phyloP scores from a whole-genome alignment of 2,888 invertebrate genomes.

The Ethmia dodecea region DNA sequence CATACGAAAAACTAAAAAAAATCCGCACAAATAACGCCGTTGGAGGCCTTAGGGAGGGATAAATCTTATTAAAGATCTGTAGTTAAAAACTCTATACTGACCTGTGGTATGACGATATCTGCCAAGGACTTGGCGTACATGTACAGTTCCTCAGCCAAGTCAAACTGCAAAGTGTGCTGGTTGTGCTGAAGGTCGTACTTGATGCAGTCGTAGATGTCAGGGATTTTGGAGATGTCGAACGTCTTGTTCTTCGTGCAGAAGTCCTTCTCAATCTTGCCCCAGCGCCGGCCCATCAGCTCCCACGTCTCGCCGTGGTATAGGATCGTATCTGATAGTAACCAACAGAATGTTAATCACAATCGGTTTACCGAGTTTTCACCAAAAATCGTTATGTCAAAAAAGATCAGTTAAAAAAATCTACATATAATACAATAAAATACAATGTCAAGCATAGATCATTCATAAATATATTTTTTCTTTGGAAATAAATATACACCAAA shows the following conservation, averaged over 20 bases:
- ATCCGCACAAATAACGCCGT: no score
- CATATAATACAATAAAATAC: no score
- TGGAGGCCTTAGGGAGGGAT: no score
- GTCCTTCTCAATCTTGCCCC: conserved; percentile 99
- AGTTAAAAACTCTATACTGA: conserved; percentile 39
- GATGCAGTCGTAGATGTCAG: conserved; percentile 99
- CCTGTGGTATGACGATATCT: conserved; percentile 99
- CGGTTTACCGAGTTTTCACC: no score
- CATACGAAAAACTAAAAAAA: no score
- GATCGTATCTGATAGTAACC: conserved; percentile 84
- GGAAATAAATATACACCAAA: no score
- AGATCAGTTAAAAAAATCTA: no score
- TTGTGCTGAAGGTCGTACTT: conserved; percentile 99
- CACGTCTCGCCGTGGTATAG: conserved; percentile 99
- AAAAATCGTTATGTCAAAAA: no score
- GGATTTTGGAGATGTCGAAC: conserved; percentile 99
- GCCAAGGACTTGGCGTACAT: conserved; percentile 97
- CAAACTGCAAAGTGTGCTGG: conserved; percentile 95
- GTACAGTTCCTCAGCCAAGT: conserved; percentile 94
- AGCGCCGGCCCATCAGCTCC: conserved; percentile 98
- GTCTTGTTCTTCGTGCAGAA: conserved; percentile 94
- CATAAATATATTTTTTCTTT: no score
- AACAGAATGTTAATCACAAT: no score
- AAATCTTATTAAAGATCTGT: no score
- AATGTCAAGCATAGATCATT: no score